Evolutionary conservation across 2,888 invertebrate species (phyloP).

Genomic region (Acheta domesticus): DNA sequence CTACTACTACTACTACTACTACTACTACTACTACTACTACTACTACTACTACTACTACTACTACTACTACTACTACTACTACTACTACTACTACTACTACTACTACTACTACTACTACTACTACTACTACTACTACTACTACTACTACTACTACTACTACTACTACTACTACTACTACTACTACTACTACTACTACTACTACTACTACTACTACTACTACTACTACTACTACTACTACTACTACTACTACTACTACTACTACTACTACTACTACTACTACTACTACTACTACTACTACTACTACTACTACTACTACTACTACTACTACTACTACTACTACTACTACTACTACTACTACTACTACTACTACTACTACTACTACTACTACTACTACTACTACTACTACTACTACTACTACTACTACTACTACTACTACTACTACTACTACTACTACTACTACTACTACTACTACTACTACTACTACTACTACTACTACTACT

Average conservation of each 20-base stretch:
- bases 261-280: not conserved
- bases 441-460: too few species aligned
- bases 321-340: not conserved
- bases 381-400: too few species aligned
- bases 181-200: not conserved
- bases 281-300: not conserved
- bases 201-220: not conserved
- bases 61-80: not conserved
- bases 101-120: not conserved
- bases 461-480: too few species aligned
- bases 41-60: not conserved
- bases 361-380: not conserved
- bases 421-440: too few species aligned
- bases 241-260: not conserved
- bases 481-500: too few species aligned
- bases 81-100: not conserved
- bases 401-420: too few species aligned
- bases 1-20: not conserved
- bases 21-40: not conserved
- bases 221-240: not conserved
- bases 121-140: not conserved
- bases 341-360: not conserved
- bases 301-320: not conserved
- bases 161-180: not conserved
- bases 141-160: not conserved